Evolutionary conservation across 2,888 invertebrate genomes (phyloP).

Genomic region (Deilephila elpenor): DNA sequence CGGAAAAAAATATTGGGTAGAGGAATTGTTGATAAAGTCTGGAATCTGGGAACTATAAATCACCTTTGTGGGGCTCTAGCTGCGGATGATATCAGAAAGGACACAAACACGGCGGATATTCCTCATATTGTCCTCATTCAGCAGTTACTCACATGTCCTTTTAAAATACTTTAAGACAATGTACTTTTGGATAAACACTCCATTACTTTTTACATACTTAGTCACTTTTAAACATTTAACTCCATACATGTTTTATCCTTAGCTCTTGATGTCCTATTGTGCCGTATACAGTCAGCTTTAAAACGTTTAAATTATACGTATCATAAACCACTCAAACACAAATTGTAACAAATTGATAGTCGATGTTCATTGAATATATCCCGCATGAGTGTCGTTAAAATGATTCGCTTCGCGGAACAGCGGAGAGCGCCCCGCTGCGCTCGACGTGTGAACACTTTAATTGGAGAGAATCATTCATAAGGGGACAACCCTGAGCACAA

Average conservation of each 20-base stretch:
- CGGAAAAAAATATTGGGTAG: too few relatives aligned
- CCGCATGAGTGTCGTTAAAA: constrained; percentile 50
- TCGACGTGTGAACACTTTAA: constrained; percentile 82
- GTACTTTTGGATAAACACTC: neutral
- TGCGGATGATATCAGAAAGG: too few relatives aligned
- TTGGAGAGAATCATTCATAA: constrained; percentile 62
- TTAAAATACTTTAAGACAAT: neutral
- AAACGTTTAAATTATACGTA: neutral
- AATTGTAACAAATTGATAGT: constrained; percentile 47
- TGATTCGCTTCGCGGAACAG: constrained; percentile 50
- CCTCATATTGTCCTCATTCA: neutral
- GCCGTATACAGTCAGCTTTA: neutral
- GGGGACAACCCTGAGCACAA: constrained; percentile 61
- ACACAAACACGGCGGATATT: neutral
- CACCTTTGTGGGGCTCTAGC: too few relatives aligned
- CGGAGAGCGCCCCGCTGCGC: constrained; percentile 66
- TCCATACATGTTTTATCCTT: neutral
- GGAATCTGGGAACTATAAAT: too few relatives aligned
- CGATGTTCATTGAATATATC: constrained; percentile 50
- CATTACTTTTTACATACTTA: neutral
- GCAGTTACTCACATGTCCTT: neutral
- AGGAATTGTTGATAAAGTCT: too few relatives aligned
- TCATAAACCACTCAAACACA: constrained; percentile 20
- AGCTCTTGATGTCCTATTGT: neutral
- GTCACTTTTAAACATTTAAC: neutral